Evolutionary conservation across 2,113 vertebrate genomes (phyloP), one percentile per base, ranked within the genome.

Genomic region (Raja brachyura): DNA sequence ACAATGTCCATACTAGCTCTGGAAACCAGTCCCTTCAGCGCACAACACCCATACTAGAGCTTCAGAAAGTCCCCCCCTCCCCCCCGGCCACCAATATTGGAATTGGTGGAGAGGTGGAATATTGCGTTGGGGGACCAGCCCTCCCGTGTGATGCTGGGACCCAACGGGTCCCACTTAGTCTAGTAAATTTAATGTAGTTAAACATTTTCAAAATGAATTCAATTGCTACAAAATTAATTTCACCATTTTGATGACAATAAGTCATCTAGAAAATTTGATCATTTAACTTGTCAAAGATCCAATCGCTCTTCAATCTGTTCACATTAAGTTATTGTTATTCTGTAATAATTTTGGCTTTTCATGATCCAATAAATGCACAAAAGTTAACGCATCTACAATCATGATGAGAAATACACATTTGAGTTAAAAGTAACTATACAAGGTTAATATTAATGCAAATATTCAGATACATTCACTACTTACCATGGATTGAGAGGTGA

Each of bases 401-500:
- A 93, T 61, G 5, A 18, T 11, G 1, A 78, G n/a, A 66, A 31
- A 88, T 4, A 25, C 33, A 70, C 13, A 31, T 3, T 31, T 16
- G 31, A 18, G 8, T 73, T 33, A 92, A 73, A 90, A 90, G 31
- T 14, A 25, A 54, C 4, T 73, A 7, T 25, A 92, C 48, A 79
- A 63, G 10, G 20, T 48, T 31, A 92, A 74, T 61, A 78, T 66
- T 73, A 73, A 48, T 73, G 20, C 33, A 93, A 25, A 74, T 73
- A 93, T 48, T 4, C 68, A 70, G 75, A 54, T 93, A 61, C 0
- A 63, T 63, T 8, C 13, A 93, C 13, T 70, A 28, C 93, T 94
- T 96, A 98, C 98, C 98, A 93, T 98, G 98, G 94, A 98, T 94
- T 95, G 99, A 97, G 93, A 99, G 96, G 5, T 99, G 97, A 94